Evolutionary conservation across 2,113 vertebrate species (phyloP), one percentile per base, ranked within the genome.

Genomic region (Morphnarchus princeps): DNA sequence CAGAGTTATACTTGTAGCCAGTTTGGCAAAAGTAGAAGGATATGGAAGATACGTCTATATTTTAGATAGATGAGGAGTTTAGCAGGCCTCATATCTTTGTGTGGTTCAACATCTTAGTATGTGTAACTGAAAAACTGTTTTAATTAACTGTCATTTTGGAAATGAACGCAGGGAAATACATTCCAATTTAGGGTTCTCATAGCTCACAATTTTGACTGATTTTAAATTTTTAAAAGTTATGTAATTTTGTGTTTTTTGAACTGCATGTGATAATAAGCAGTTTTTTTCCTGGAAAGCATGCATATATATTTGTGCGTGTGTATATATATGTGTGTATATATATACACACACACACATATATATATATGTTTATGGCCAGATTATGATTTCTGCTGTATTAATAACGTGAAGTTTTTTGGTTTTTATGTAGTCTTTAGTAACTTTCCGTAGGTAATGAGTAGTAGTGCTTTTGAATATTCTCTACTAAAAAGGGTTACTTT

Each of bases 331-430:
- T 50, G 2, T 50, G 7, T 50, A 2, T 50, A 22, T 12, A 49
- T 12, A 9, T 4, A 43, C 7, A 17, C 0, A 3, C 3, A 8
- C 2, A 28, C 13, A 18, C 4, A 57, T 6, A 21, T 2, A 15
- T 4, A 16, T 6, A 8, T 4, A 62, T 6, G 28, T n/a, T 28
- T 52, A 29, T 54, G 26, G 3, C 24, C 40, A 55, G 18, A 24
- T 77, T 71, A 58, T 66, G 19, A 28, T 67, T 90, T 95, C 45
- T 94, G 28, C 32, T 74, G 8, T 82, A 28, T 40, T 82, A 59
- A 52, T 69, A 79, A 36, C 18, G 50, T 76, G 42, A 63, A 82
- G 12, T 17, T 54, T 70, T 61, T 20, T 17, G 31, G 5, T 9
- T 89, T 78, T 78, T 19, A 32, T 79, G 10, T 55, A 40, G 26